Evolutionary conservation across 2,113 vertebrate species (phyloP), one percentile per base, ranked within the genome.

Genomic region (Trochalopteron elliotii): DNA sequence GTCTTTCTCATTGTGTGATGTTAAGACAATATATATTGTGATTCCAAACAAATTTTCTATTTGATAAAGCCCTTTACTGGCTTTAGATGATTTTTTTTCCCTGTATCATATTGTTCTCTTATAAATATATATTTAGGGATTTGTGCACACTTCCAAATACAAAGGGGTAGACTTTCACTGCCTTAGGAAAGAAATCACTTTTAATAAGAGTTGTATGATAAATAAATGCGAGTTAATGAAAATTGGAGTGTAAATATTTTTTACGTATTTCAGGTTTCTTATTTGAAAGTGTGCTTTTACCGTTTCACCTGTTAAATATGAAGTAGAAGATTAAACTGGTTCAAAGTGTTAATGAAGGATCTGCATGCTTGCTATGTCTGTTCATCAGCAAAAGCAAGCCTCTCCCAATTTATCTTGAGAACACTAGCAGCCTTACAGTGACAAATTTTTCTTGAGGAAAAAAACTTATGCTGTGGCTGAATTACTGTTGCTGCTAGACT

Each of bases 181-280:
- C 97, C 97, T 96, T 96, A 97, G 94, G 90, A 91, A 96, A 95
- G 92, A 96, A 96, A 96, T 96, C 97, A 97, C 97, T 97, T 97
- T 97, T 96, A 97, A 97, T 97, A 93, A 91, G 97, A 97, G 96
- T 92, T 98, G 97, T 98, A 97, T 95, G 96, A 97, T 97, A 96
- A 97, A 91, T 97, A 97, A 97, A 95, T 97, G 96, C 96, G 89
- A 96, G 97, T 97, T 95, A 64, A 97, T 97, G 92, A 97, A 97
- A 97, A 97, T 93, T 79, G 78, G 88, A 96, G 94, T 97, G 97
- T 98, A 97, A 96, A 97, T 98, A 97, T 96, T 97, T 98, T 98
- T 97, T 97, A 97, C 71, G 5, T 97, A 95, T 94, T 93, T 96
- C 96, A 97, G 95, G 93, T 96, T 97, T 98, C 95, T 84, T 96